Conservation (phyloP, 2,797 vertebrate species). For the Oophaga sylvatica region DNA sequence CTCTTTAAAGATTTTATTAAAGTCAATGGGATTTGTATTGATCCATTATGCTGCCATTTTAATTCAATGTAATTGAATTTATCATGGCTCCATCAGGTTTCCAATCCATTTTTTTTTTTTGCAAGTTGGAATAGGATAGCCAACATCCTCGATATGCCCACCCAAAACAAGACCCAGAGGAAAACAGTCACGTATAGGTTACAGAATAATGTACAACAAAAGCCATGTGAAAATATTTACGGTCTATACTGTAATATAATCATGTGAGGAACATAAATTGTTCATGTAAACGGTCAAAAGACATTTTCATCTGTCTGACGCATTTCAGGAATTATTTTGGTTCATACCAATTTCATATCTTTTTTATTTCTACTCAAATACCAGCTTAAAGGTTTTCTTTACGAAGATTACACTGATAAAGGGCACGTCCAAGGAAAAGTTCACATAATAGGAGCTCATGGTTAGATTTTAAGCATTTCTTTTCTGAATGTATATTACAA, state of each 20-base stretch:
- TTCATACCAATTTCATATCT: background rate
- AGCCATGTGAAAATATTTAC: background rate
- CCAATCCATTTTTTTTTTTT: too few species aligned
- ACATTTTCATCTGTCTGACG: background rate
- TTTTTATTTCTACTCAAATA: conserved; percentile 29
- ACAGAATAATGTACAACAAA: too few species aligned
- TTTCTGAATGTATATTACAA: background rate
- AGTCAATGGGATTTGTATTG: background rate
- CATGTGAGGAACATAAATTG: too few species aligned
- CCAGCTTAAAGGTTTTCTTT: conserved; percentile 12
- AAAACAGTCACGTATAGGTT: too few species aligned
- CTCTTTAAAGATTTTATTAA: background rate
- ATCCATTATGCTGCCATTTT: too few species aligned
- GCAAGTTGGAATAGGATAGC: too few species aligned
- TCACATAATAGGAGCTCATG: background rate
- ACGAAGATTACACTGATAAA: conserved; percentile 25
- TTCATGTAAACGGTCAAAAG: background rate
- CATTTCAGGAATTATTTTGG: background rate
- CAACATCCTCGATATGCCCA: too few species aligned
- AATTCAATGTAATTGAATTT: too few species aligned
- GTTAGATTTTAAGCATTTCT: background rate
- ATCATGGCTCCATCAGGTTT: too few species aligned
- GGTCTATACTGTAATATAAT: background rate
- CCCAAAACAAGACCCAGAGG: too few species aligned
- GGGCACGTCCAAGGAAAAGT: conserved; percentile 8